These are phyloP conservation scores for Dinothrombium tinctorium DNA, from an alignment of 1,140 invertebrate genomes.

Conservation along the genomic window DNA sequence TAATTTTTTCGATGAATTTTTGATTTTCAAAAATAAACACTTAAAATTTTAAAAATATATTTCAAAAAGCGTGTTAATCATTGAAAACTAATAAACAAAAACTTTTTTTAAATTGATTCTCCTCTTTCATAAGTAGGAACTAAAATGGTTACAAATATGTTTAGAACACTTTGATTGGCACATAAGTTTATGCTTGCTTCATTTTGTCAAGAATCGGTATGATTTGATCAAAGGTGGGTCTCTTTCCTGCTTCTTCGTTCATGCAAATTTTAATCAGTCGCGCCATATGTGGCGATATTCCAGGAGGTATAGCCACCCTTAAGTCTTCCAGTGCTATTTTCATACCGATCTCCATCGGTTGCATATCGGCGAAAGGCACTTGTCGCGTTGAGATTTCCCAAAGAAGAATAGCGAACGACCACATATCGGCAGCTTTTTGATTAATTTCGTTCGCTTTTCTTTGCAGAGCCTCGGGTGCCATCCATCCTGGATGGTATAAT, in stretches of 20 bases:
- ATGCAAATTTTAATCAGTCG: constrained; percentile 94
- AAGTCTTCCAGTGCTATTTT: constrained; percentile 90
- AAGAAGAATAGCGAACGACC: constrained; percentile 88
- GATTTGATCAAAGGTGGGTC: constrained; percentile 96
- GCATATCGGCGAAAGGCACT: constrained; percentile 85
- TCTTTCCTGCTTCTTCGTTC: constrained; percentile 95
- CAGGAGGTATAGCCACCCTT: constrained; percentile 71
- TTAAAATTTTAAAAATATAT: no score
- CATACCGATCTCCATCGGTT: constrained; percentile 97
- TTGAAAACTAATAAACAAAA: no score
- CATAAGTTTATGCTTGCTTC: constrained; percentile 28
- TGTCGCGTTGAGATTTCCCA: constrained; percentile 94
- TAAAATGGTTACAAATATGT: no score
- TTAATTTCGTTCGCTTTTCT: constrained; percentile 71
- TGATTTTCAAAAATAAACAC: no score
- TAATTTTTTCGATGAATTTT: no score
- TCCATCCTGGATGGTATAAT: constrained; percentile 84
- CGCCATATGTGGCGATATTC: constrained; percentile 72
- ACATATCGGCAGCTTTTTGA: constrained; percentile 92
- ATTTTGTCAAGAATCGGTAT: constrained; percentile 97
- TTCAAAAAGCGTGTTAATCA: no score
- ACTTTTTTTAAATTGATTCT: no score
- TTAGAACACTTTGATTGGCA: no score
- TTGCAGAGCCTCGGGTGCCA: constrained; percentile 83
- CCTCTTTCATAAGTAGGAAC: no score